Percentiles rank a stretch among this genome's conserved stretches.
These are phyloP conservation scores for Podotricha telesiphe DNA, from an alignment of 2,888 invertebrate genomes.

Conservation along the genomic window DNA sequence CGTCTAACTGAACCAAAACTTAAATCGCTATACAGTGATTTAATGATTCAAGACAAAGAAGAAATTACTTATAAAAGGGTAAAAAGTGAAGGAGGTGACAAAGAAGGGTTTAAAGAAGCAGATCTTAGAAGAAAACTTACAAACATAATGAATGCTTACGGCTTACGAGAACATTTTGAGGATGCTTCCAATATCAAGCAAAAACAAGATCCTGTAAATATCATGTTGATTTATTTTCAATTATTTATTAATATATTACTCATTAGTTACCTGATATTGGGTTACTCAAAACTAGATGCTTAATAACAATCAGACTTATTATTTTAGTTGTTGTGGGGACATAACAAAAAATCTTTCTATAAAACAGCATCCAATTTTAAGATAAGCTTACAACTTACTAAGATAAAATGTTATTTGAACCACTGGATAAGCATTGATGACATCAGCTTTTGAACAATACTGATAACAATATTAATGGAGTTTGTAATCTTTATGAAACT, in stretches of 20 bases:
- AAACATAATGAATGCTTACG: constrained; percentile 92
- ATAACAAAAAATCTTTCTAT: not conserved
- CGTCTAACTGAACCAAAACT: constrained; percentile 92
- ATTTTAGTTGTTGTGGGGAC: too few species aligned
- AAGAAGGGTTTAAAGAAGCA: constrained; percentile 93
- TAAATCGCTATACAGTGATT: constrained; percentile 92
- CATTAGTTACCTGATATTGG: too few species aligned
- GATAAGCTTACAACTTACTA: constrained; percentile 5
- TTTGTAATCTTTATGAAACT: not conserved
- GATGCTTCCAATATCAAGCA: constrained; percentile 84
- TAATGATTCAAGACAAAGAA: constrained; percentile 96
- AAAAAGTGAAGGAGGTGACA: constrained; percentile 92
- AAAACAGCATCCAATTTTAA: not conserved
- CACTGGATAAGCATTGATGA: constrained; percentile 12
- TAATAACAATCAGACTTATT: too few species aligned
- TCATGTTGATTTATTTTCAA: not conserved
- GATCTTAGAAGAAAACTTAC: constrained; percentile 90
- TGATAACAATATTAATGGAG: constrained; percentile 11
- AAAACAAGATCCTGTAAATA: constrained; percentile 80
- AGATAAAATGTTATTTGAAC: not conserved
- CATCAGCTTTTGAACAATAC: constrained; percentile 12
- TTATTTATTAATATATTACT: too few species aligned
- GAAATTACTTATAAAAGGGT: constrained; percentile 92
- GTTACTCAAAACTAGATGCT: too few species aligned
- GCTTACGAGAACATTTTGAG: constrained; percentile 90